Base-by-base conservation (phyloP, 2,113 vertebrate genomes). In the Takifugu flavidus region DNA sequence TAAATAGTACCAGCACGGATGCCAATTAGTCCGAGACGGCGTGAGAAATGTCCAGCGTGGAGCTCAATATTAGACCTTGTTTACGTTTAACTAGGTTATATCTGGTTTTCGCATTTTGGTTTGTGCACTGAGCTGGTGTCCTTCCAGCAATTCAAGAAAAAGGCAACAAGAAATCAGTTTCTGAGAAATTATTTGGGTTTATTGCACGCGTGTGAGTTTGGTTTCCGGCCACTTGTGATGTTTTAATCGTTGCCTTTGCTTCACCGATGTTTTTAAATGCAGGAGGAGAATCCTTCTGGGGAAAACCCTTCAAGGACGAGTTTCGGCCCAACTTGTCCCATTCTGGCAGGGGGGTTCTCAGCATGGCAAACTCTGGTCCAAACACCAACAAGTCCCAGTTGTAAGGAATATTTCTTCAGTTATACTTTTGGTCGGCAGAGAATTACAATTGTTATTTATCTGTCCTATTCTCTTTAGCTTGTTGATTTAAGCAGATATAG, bases 311-410 rank as follows among this genome's bases (percentile, higher is more conserved):
- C 86, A 92, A 82, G 80, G 96, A 98, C 10, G 96, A 98, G 74
- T 95, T 98, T 72, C 92, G 91, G 54, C 95, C 95, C 5, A 99
- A 98, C 84, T 88, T 99, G 53, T 96, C 96, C 0, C 96, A 99
- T 76, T 93, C 93, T 0, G 97, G 97, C 13, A 91, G 96, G 1
- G 97, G 97, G 4, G 66, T 98, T 56, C 95, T 99, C 52, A 99
- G 97, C 75, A 98, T 99, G 97, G 97, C 97, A 34, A 99, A 99
- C 80, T 95, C 96, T 0, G 96, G 97, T n/a, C 95, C 96, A 43
- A 96, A 98, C 88, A 94, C 92, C 78, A 99, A 99, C 89, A 98
- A 95, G 71, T 98, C 96, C 3, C 97, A 99, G 67, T 99, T 99
- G 97, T 99, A 90, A 98, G 96, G 92, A 25, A 45, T 5, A 1